Conservation (phyloP, 2,113 vertebrate genomes). For the Bos javanicus region DNA sequence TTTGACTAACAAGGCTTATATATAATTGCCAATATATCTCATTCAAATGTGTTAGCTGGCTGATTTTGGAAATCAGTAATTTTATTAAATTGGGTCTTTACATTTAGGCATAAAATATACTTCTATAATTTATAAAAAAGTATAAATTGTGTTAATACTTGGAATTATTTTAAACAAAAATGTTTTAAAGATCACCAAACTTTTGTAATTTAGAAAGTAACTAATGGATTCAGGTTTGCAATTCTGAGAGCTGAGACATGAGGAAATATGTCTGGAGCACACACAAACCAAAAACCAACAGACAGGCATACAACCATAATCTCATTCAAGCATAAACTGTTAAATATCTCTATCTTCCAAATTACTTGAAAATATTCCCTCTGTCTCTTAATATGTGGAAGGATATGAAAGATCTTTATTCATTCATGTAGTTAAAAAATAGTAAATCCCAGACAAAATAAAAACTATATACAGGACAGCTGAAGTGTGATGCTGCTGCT, state of each 20-base stretch:
- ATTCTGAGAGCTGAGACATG: neutral
- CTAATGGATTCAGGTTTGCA: neutral
- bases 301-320: rapidly evolving
- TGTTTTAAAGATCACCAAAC: neutral
- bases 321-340: neutral
- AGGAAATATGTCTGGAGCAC: neutral
- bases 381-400: neutral
- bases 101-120: neutral
- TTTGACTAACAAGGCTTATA: neutral
- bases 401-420: neutral
- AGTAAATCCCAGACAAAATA: neutral
- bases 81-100: neutral
- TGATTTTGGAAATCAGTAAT: conserved; percentile 14
- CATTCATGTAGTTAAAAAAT: neutral
- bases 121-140: neutral
- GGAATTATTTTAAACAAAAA: neutral
- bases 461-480: neutral
- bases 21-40: neutral
- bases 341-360: neutral
- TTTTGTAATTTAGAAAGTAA: neutral
- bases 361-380: neutral
- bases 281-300: neutral
- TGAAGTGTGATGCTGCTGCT: too few species aligned
- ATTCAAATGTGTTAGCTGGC: neutral
- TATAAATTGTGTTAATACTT: neutral